Percentiles rank a stretch among this genome's conserved stretches.
Conservation (phyloP, 92 coral and sea anemone genomes). For the Palythoa heliodiscus region DNA sequence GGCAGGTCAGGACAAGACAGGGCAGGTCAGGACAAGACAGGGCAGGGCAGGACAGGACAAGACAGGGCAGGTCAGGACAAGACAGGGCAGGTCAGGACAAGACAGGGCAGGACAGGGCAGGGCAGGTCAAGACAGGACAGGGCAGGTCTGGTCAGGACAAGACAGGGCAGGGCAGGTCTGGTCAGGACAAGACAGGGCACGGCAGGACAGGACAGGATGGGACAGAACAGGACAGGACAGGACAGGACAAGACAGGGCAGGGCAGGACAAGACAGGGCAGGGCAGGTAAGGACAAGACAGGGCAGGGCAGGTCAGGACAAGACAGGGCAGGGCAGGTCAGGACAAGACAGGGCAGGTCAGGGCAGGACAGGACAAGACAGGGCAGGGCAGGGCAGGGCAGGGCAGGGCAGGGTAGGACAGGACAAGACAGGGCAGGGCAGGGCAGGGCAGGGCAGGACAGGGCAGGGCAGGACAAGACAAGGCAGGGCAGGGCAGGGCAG, state of each 20-base stretch:
- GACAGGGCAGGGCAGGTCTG: background rate
- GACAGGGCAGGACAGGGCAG: background rate
- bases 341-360: background rate
- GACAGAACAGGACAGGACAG: background rate
- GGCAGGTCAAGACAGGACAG: background rate
- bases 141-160: background rate
- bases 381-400: background rate
- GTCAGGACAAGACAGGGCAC: background rate
- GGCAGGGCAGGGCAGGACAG: background rate
- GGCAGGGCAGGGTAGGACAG: background rate
- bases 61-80: background rate
- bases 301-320: background rate
- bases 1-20: constrained; percentile 1
- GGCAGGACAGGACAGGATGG: background rate
- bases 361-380: background rate
- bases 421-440: background rate
- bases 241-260: background rate
- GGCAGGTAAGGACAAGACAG: background rate
- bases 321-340: background rate
- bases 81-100: background rate
- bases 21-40: background rate
- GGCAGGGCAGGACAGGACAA: background rate
- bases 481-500: background rate
- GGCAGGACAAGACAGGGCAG: background rate
- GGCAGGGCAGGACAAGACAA: background rate